A percentile compares a stretch with the other conserved stretches of the same genome.
Conservation (phyloP, 2,888 invertebrate species). For the Cephus pygmeus region DNA sequence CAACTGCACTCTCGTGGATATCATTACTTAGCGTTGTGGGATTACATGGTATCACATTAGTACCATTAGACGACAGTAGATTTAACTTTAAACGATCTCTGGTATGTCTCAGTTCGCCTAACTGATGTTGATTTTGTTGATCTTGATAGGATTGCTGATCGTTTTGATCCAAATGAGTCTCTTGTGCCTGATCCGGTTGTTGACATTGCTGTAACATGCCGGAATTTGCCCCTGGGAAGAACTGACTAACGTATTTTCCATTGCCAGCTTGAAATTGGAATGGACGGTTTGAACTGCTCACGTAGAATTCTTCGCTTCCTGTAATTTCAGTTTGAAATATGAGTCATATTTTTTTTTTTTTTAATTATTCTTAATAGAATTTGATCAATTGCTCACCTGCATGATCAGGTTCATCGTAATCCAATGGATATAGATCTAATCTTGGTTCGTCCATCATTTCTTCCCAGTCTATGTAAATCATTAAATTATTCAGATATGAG, state of each 20-base stretch:
- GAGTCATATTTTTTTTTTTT: not conserved
- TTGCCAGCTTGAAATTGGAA: constrained; percentile 70
- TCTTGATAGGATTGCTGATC: constrained; percentile 21
- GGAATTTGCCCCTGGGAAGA: constrained; percentile 74
- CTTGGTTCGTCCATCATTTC: constrained; percentile 62
- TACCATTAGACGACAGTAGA: constrained; percentile 64
- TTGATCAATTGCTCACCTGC: constrained; percentile 41
- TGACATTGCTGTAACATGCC: constrained; percentile 43
- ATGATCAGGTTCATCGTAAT: constrained; percentile 57
- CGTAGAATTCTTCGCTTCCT: constrained; percentile 77
- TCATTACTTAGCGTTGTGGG: not conserved
- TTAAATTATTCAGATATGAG: not conserved
- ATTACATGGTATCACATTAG: constrained; percentile 16
- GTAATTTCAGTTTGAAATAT: constrained; percentile 8
- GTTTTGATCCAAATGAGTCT: constrained; percentile 48
- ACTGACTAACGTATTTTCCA: constrained; percentile 73
- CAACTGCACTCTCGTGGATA: constrained; percentile 9
- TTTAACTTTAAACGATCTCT: constrained; percentile 79
- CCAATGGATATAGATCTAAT: constrained; percentile 57
- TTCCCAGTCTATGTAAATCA: constrained; percentile 55
- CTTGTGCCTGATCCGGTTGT: constrained; percentile 50
- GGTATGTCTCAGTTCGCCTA: constrained; percentile 80
- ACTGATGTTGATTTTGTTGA: constrained; percentile 49
- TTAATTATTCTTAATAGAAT: not conserved
- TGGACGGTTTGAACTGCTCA: constrained; percentile 79